Percentiles rank a stretch among this genome's conserved stretches.
Evolutionary conservation across 2,113 vertebrate species (phyloP).

Genomic region (Scophthalmus maximus): DNA sequence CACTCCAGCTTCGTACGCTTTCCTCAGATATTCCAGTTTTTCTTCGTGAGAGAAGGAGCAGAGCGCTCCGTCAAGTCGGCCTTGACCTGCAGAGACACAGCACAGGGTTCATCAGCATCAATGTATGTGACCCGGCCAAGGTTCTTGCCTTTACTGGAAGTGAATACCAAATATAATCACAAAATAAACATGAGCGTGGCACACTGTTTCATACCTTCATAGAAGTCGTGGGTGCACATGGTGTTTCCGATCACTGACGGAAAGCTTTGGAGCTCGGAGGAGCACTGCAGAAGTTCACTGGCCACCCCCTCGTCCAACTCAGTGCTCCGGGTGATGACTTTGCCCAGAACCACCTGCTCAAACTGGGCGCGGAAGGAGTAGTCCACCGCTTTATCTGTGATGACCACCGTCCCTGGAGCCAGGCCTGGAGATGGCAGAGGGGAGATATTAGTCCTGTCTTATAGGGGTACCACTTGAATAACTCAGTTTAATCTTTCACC

Average conservation of each 20-base stretch:
- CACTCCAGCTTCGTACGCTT: constrained; percentile 82
- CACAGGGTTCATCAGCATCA: constrained; percentile 12
- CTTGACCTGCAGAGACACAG: constrained; percentile 80
- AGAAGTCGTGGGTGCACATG: constrained; percentile 91
- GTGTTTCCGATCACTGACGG: constrained; percentile 85
- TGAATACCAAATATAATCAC: neutral
- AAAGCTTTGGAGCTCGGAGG: constrained; percentile 78
- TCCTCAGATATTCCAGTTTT: constrained; percentile 88
- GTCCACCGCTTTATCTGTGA: constrained; percentile 86
- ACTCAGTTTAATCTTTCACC: neutral
- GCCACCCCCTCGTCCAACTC: constrained; percentile 86
- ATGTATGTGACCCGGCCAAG: neutral
- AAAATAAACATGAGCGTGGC: neutral
- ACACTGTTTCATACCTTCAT: constrained; percentile 84
- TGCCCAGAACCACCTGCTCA: constrained; percentile 88
- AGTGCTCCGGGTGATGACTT: constrained; percentile 85
- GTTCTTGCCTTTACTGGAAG: neutral
- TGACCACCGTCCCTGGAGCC: constrained; percentile 85
- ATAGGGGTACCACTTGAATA: neutral
- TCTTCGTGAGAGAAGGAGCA: constrained; percentile 90
- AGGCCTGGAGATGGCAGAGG: constrained; percentile 74
- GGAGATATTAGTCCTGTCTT: neutral
- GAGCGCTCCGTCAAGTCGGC: constrained; percentile 86
- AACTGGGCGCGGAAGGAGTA: constrained; percentile 85
- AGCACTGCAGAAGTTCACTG: constrained; percentile 84